Conservation (phyloP, 2,888 invertebrate genomes). For the Unio pictorum region DNA sequence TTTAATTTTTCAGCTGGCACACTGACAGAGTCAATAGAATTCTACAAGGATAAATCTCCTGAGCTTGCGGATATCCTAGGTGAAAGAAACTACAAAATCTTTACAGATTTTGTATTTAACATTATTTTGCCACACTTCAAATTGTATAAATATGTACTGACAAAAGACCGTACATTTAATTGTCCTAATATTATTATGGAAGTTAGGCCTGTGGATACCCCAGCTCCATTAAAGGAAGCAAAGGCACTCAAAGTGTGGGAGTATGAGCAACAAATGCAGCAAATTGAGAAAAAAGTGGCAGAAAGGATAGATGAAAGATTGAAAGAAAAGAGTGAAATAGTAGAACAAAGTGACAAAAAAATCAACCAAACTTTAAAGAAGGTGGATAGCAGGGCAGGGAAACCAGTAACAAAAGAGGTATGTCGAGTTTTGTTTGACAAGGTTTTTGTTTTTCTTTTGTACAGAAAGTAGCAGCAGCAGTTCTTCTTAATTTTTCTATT, state of each 20-base stretch:
- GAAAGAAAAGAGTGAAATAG: conserved; percentile 31
- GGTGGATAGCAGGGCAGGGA: conserved; percentile 22
- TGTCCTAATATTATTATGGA: conserved; percentile 29
- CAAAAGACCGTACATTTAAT: conserved; percentile 32
- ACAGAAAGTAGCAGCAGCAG: not conserved
- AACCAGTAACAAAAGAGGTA: conserved; percentile 53
- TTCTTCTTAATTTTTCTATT: not conserved
- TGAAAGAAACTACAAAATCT: conserved; percentile 54
- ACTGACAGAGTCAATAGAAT: conserved; percentile 51
- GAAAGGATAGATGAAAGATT: conserved; percentile 34
- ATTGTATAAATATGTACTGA: conserved; percentile 62
- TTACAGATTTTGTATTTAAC: conserved; percentile 58
- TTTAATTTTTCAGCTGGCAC: conserved; percentile 25
- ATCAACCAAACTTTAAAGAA: conserved; percentile 21
- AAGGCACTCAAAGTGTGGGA: conserved; percentile 55
- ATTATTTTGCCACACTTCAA: conserved; percentile 63
- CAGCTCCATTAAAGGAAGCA: conserved; percentile 40
- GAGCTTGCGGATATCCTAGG: conserved; percentile 37
- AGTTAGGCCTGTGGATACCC: conserved; percentile 49
- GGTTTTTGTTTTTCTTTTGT: not conserved
- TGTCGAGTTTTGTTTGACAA: conserved; percentile 2
- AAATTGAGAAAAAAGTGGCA: conserved; percentile 45
- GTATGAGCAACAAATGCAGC: conserved; percentile 54
- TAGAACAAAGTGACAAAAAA: conserved; percentile 21
- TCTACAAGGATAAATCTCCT: conserved; percentile 39